Evolutionary conservation across 2,888 invertebrate species (phyloP), one percentile per base, ranked within the genome.

Genomic region (Drosophila macrospina): DNA sequence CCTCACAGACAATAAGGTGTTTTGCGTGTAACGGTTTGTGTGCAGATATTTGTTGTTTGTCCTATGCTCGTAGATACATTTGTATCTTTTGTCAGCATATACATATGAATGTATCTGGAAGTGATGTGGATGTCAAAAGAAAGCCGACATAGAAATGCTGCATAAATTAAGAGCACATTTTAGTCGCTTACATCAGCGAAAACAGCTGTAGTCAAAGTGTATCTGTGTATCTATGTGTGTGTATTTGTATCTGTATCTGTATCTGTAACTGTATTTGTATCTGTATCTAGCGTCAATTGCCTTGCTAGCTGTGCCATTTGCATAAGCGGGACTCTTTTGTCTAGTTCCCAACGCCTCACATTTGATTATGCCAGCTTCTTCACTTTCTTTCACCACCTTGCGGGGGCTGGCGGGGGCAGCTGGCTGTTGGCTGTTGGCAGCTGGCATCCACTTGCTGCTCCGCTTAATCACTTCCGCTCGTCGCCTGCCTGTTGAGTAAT

Each of bases 381-480:
- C 77, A 80, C 83, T 88, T 88, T 88, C 88, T 86, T 85, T 34
- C 26, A 4, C 42, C 15, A 13, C n/a, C 13, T 32, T 4, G 26
- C 26, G 15, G 36, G 20, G 7, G 6, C 1, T 1, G 5, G 32
- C 26, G 45, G 24, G 20, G 28, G 45, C 32, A 32, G 15, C n/a
- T 20, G 51, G 26, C 28, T 10, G 26, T 6, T 13, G 30, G 44
- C 20, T 20, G 20, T 20, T 20, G 20, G 20, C 20, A 52, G 62
- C 30, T 69, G 60, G 37, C 45, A 60, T 54, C 54, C 56, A 77
- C 63, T 74, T 75, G 77, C 59, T 66, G 83, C 68, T 63, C 68
- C 70, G 76, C 83, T 69, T 83, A 87, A 83, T 87, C 76, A 82
- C 82, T 87, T 83, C 88, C 82, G 88, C 76, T 87, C 80, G 67